Conservation (phyloP, 2,888 invertebrate genomes). For the Patella ulyssiponensis region DNA sequence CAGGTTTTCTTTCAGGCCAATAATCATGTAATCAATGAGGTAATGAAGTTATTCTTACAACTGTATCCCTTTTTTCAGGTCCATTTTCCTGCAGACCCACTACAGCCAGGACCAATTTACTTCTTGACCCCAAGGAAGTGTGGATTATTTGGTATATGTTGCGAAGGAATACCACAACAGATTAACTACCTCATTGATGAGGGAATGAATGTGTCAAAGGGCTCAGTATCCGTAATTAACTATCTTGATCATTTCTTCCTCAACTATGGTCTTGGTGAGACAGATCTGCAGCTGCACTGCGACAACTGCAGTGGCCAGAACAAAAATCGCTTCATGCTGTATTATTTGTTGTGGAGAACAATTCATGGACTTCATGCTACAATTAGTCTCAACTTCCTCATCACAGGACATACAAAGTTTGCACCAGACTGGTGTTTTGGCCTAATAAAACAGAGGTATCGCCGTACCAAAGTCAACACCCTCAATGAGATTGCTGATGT, state of each 20-base stretch:
- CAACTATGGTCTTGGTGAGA: slow-evolving; percentile 41
- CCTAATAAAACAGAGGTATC: too few relatives aligned
- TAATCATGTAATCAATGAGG: too few relatives aligned
- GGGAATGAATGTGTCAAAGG: slow-evolving; percentile 32
- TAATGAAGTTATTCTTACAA: too few relatives aligned
- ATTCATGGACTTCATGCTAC: too few relatives aligned
- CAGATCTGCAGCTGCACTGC: slow-evolving; percentile 29
- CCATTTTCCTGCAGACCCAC: slow-evolving; percentile 39
- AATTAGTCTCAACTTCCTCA: too few relatives aligned
- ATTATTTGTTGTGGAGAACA: too few relatives aligned
- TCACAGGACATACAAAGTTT: too few relatives aligned
- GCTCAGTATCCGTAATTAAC: slow-evolving; percentile 39
- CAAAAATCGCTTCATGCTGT: slow-evolving; percentile 30
- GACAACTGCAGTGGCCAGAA: slow-evolving; percentile 49
- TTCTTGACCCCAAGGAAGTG: slow-evolving; percentile 45
- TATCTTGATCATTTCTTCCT: slow-evolving; percentile 39
- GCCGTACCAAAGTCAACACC: too few relatives aligned
- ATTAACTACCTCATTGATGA: slow-evolving; percentile 47
- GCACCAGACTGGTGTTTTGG: too few relatives aligned
- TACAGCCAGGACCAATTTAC: slow-evolving; percentile 43
- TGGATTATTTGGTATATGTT: slow-evolving; percentile 41
- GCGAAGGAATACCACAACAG: slow-evolving; percentile 33
- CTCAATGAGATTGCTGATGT: too few relatives aligned
- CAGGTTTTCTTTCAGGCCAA: too few relatives aligned
- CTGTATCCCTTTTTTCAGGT: slow-evolving; percentile 10